Percentiles rank a stretch among this genome's conserved stretches.
Evolutionary conservation across 1,140 invertebrate species (phyloP).

Genomic region (Drepana arcuata): DNA sequence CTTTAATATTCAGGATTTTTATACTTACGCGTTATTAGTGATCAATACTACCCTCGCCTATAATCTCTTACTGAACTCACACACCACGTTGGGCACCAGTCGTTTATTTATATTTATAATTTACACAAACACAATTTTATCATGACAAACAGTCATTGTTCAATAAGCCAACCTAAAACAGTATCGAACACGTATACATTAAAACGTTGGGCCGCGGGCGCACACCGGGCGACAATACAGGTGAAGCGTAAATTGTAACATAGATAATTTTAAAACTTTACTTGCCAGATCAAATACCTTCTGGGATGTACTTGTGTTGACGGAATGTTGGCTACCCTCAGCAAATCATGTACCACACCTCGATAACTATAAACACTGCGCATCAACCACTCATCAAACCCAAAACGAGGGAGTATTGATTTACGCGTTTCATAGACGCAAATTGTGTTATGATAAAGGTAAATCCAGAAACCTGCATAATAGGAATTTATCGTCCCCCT

Average conservation of each 20-base stretch:
- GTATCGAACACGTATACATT: neutral
- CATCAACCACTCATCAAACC: neutral
- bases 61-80: neutral
- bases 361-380: neutral
- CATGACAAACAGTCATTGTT: neutral
- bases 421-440: neutral
- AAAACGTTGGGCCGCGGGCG: neutral
- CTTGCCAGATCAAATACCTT: neutral
- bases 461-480: slow-evolving; percentile 1
- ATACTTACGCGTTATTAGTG: neutral
- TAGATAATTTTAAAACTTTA: neutral
- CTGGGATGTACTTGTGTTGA: slow-evolving; percentile 6
- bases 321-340: slow-evolving; percentile 6
- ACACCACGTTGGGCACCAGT: neutral
- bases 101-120: neutral
- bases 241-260: slow-evolving; percentile 6
- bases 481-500: slow-evolving; percentile 6
- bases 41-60: neutral
- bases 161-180: neutral
- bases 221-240: slow-evolving; percentile 3
- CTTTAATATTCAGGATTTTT: neutral
- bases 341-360: neutral
- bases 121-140: neutral
- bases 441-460: slow-evolving; percentile 3
- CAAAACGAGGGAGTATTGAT: slow-evolving; percentile 9